Conservation (phyloP, 2,113 vertebrate genomes). For the Brachypodius melanocephalos region DNA sequence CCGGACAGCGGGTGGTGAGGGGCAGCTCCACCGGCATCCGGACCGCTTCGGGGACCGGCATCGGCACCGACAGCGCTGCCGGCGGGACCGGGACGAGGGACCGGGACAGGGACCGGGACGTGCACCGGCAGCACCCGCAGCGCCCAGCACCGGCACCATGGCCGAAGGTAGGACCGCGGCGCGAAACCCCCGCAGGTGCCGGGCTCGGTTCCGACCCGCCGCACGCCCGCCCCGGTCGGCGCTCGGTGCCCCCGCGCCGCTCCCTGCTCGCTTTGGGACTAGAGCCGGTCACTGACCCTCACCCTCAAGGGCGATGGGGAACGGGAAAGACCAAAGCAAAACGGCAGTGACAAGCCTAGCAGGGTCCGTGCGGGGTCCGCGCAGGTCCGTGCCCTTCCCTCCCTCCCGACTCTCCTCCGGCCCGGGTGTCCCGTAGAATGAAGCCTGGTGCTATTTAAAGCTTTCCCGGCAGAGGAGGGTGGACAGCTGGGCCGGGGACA, state of each 20-base stretch:
- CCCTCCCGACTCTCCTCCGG: background rate
- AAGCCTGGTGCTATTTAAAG: background rate
- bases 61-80: background rate
- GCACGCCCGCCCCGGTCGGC: background rate
- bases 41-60: background rate
- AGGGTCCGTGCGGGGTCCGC: background rate
- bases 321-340: accelerated
- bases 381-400: background rate
- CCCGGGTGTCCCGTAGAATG: background rate
- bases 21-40: background rate
- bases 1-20: background rate
- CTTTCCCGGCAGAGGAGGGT: background rate
- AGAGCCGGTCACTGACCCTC: background rate
- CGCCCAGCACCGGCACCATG: background rate
- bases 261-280: background rate
- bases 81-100: background rate
- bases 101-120: background rate
- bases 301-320: background rate
- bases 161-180: background rate
- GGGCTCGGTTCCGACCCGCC: background rate
- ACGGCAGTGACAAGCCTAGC: accelerated
- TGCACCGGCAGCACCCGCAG: background rate
- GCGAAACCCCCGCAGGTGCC: background rate
- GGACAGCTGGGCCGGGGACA: background rate
- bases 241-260: background rate